phyloP scores from a whole-genome alignment of 2,113 vertebrate genomes.

The Myrmecobius fasciatus region DNA sequence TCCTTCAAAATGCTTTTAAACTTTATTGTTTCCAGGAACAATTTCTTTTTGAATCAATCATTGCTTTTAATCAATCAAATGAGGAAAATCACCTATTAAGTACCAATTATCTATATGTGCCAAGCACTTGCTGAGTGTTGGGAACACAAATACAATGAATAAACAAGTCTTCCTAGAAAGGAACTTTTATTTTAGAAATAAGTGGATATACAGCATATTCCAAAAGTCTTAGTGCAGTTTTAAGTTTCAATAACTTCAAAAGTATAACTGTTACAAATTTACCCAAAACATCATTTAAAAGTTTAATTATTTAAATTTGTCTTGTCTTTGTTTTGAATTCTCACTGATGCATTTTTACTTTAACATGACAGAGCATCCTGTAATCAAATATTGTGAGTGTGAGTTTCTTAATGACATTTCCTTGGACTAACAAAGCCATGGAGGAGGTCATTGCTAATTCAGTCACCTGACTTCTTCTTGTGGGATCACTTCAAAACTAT shows the following conservation, averaged over 20 bases:
- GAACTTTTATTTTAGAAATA: neutral
- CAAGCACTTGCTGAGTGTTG: neutral
- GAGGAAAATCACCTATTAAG: neutral
- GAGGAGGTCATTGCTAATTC: neutral
- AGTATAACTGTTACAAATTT: neutral
- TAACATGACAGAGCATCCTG: neutral
- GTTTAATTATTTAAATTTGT: neutral
- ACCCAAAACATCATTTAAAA: neutral
- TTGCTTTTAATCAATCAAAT: neutral
- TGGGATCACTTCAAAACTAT: neutral
- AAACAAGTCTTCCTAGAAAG: neutral
- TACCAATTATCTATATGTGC: neutral
- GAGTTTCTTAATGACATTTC: neutral
- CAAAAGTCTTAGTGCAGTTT: neutral
- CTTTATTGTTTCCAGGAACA: neutral
- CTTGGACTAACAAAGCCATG: neutral
- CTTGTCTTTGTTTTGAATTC: neutral
- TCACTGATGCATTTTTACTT: neutral
- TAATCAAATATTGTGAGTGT: neutral
- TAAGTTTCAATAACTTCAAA: neutral
- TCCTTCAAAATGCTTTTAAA: neutral
- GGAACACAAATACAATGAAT: neutral
- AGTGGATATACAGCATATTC: neutral
- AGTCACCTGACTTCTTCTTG: neutral
- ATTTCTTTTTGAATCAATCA: neutral